Evolutionary conservation across 2,113 vertebrate genomes (phyloP), one percentile per base, ranked within the genome.

Genomic region (Hipposideros armiger): DNA sequence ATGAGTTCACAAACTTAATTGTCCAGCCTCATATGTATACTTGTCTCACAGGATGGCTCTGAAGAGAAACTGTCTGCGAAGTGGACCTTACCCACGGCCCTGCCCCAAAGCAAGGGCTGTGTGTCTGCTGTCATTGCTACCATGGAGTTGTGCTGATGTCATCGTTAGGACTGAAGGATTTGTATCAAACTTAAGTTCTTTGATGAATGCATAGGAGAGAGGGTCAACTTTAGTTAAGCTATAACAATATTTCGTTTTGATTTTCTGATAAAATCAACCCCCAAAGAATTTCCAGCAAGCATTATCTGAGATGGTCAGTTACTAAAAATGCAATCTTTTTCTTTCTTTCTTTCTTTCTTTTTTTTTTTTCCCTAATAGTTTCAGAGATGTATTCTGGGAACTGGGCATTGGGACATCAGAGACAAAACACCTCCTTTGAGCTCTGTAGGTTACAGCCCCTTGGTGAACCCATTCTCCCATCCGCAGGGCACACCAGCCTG

Each of bases 311-410:
- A 78, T 42, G 11, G 30, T 14, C 45, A 77, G 8, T 91, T 84
- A 87, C 45, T 92, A 72, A 94, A 91, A 87, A 88, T 64, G 26
- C 40, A 90, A 64, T 9, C 16, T 64, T 50, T 72, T 28, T 62
- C 58, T 16, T 62, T 47, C 69, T 26, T 7, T 15, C 36, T 36
- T 36, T 36, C 36, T 36, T 62, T 50, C 60, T 28, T n/a, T 67
- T 42, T 50, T 45, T 36, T 47, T 60, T 32, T n/a, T 3, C 64
- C 88, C 42, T 70, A n/a, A 10, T 88, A 62, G 86, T 95, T 83
- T 91, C 90, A 84, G 82, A 91, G 50, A 88, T 54, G 36, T 30
- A 52, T 97, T 96, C 93, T 97, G 93, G 93, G 95, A 95, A 95
- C n/a, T 58, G 32, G n/a, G n/a, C 72, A 4, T 85, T 89, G 89